Conservation (phyloP, 1,140 invertebrate species). For the Phymastichus coffea region DNA sequence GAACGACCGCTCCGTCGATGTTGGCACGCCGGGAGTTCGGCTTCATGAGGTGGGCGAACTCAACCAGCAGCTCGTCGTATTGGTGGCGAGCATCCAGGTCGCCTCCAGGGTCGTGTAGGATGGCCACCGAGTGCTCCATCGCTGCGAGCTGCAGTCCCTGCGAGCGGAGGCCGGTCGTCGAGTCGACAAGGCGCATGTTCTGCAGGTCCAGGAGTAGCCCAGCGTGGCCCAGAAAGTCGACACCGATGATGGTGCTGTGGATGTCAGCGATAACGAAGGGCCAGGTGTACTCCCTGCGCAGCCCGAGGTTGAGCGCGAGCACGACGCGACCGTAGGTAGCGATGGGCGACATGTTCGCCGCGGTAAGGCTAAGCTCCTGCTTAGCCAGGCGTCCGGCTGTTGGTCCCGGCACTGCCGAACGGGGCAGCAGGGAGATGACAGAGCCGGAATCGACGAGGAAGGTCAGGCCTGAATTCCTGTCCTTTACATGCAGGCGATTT, state of each 20-base stretch:
- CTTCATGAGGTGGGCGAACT: too few species aligned
- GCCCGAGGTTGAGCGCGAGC: background rate
- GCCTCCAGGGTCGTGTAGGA: background rate
- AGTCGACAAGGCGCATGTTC: background rate
- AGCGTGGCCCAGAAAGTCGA: background rate
- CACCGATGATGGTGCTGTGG: background rate
- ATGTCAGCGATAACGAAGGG: background rate
- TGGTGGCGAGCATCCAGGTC: background rate
- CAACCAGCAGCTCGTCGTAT: background rate
- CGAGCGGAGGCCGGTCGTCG: background rate
- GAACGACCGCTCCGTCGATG: background rate
- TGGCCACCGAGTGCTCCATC: too few species aligned
- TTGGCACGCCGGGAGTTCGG: too few species aligned
- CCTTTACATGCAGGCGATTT: constrained; percentile 6
- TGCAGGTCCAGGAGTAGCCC: background rate
- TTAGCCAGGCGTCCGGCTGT: background rate
- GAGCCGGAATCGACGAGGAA: constrained; percentile 21
- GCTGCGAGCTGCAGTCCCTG: background rate
- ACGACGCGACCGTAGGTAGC: background rate
- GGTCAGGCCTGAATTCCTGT: too few species aligned
- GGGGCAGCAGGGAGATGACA: constrained; percentile 10
- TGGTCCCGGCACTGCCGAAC: too few species aligned
- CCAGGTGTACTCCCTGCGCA: background rate
- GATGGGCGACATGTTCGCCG: background rate
- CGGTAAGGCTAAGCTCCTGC: background rate